These are phyloP conservation scores for Megalops atlanticus DNA, from an alignment of 2,113 vertebrate genomes.

Conservation along the genomic window DNA sequence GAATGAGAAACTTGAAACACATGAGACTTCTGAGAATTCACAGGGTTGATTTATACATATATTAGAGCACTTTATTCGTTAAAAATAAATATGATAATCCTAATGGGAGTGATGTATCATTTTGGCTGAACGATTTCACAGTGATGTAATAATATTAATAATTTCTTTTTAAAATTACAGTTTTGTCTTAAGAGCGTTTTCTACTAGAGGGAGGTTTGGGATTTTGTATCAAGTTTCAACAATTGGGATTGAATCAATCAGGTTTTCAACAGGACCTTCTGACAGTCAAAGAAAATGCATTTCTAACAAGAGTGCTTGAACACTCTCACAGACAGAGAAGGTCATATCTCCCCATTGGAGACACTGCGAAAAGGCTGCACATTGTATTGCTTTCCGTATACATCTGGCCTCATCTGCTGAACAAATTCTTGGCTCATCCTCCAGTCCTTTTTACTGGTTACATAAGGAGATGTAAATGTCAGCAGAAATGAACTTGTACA, in stretches of 20 bases:
- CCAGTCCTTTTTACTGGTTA: conserved; percentile 21
- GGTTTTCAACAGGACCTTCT: background rate
- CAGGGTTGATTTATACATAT: background rate
- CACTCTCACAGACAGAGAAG: too few relatives aligned
- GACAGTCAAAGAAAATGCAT: background rate
- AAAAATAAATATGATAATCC: background rate
- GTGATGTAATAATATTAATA: background rate
- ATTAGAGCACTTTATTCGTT: background rate
- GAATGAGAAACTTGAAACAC: too few relatives aligned
- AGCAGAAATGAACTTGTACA: conserved; percentile 3
- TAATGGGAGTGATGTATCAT: background rate
- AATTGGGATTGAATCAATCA: background rate
- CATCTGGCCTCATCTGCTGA: conserved; percentile 33
- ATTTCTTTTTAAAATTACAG: too few relatives aligned
- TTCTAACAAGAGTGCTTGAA: too few relatives aligned
- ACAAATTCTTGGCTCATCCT: conserved; percentile 28
- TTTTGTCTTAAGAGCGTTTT: too few relatives aligned
- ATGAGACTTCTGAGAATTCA: too few relatives aligned
- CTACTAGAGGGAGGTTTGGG: background rate
- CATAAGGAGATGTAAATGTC: conserved; percentile 28
- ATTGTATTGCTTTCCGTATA: background rate
- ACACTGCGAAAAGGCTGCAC: background rate
- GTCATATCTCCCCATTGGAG: background rate
- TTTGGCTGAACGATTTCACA: background rate
- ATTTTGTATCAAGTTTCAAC: background rate